phyloP scores from a whole-genome alignment of 2,888 invertebrate genomes.

The Leptinotarsa rubiginosa region DNA sequence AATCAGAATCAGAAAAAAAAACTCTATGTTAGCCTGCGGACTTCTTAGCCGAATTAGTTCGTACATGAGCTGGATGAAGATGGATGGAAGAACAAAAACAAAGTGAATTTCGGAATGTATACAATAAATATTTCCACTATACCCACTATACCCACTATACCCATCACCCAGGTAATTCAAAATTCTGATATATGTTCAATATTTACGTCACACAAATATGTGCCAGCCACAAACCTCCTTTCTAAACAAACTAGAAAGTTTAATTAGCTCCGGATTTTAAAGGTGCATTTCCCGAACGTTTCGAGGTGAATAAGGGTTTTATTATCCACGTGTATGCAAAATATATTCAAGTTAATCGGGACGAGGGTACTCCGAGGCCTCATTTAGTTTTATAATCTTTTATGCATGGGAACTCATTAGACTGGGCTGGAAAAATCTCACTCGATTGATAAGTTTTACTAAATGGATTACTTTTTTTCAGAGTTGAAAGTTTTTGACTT shows the following conservation, averaged over 20 bases:
- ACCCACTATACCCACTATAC: too few species aligned
- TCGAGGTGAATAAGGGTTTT: not conserved
- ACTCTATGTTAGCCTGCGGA: too few species aligned
- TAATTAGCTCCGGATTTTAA: not conserved
- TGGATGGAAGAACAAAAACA: too few species aligned
- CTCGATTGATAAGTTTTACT: not conserved
- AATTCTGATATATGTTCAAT: not conserved
- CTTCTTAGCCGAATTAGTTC: too few species aligned
- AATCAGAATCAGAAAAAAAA: too few species aligned
- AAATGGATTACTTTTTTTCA: not conserved
- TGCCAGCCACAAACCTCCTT: not conserved
- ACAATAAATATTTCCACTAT: too few species aligned
- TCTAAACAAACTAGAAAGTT: conserved; percentile 3
- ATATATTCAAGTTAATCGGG: conserved; percentile 10
- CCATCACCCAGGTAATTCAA: too few species aligned
- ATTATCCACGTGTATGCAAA: conserved; percentile 1
- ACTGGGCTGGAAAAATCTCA: not conserved
- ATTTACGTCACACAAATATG: not conserved
- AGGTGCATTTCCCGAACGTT: not conserved
- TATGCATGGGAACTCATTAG: not conserved
- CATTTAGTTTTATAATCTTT: not conserved
- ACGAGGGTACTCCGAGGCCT: not conserved
- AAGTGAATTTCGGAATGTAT: too few species aligned
- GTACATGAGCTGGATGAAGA: too few species aligned
- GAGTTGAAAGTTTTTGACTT: not conserved